Base-by-base conservation (phyloP, 1,140 invertebrate species). In the Aphaenogaster ashmeadi region DNA sequence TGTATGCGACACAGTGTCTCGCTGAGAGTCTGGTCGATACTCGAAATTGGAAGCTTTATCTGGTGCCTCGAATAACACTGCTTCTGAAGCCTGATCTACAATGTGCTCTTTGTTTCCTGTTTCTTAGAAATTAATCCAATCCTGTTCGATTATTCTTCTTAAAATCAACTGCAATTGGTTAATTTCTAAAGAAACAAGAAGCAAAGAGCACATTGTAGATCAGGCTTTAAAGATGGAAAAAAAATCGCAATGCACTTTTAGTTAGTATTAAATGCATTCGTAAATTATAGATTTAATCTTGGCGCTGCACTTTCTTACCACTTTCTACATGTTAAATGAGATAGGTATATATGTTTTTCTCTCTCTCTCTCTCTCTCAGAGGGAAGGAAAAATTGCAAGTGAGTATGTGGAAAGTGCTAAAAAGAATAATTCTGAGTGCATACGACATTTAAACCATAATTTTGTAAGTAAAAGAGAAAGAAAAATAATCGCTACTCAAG, bases 291-390 rank as follows among this genome's bases (percentile, higher is more conserved):
- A 62, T 47, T 27, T 47, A 47, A 54, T 78, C n/a, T 38, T 11
- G 33, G 52, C 18, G n/a, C 7, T 54, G n/a, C 62, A 38, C 47
- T 80, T 67, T 80, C 36, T 54, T 79, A 13, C 15, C 1, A 66
- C 77, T 77, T 77, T 77, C 74, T 77, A 77, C 74, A 74, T 74
- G 8, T 79, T 64, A 38, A 64, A 79, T 36, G 77, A 66, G 60
- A 66, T 50, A 64, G 13, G 13, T 52, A 3, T 27, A 15, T 4
- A 3, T 80, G 27, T 27, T 27, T 27, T 0, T 27, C 27, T 27
- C 27, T 27, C 21, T 27, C 21, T 27, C 0, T 27, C 27, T 27
- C 27, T 27, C 27, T 27, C 27, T 27, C 15, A 8, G 27, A 54
- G 21, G 13, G 36, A 54, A 41, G 60, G 27, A 80, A 21, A 54